Evolutionary conservation across 2,888 invertebrate species (phyloP).

Genomic region (Oeneis ivallda): DNA sequence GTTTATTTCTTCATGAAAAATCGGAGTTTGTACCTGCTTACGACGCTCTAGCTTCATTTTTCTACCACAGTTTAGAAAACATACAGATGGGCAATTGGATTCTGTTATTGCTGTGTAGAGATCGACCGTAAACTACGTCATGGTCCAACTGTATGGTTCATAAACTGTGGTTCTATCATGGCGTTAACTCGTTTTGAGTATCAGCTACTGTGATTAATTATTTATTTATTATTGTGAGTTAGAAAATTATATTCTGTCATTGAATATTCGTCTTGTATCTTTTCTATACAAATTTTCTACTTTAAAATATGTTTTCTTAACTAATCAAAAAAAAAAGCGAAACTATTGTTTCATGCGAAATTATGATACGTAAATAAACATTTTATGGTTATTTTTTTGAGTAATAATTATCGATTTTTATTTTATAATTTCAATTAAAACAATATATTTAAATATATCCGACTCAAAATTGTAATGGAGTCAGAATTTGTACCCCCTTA

Average conservation of each 20-base stretch:
- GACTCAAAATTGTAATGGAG: no score
- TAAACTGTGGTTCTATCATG: conserved; percentile 18
- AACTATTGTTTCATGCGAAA: not conserved
- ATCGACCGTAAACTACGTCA: not conserved
- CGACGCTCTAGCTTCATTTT: conserved; percentile 7
- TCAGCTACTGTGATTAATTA: conserved; percentile 34
- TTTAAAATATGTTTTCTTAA: not conserved
- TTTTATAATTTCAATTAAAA: not conserved
- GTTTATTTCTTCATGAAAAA: conserved; percentile 4
- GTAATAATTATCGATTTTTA: not conserved
- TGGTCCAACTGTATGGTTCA: conserved; percentile 1
- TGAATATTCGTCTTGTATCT: not conserved
- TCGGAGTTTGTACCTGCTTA: conserved; percentile 27
- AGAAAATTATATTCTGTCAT: conserved; percentile 18
- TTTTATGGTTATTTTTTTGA: not conserved
- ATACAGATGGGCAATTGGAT: conserved; percentile 12
- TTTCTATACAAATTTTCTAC: not conserved
- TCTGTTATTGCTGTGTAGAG: no score
- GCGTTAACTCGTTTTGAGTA: conserved; percentile 15
- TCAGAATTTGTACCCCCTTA: no score
- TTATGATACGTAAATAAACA: not conserved
- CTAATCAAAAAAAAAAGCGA: not conserved
- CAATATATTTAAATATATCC: no score
- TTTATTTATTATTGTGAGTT: conserved; percentile 26
- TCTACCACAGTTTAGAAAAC: conserved; percentile 7